phyloP scores from a whole-genome alignment of 2,888 invertebrate genomes.

The Erebia ligea region DNA sequence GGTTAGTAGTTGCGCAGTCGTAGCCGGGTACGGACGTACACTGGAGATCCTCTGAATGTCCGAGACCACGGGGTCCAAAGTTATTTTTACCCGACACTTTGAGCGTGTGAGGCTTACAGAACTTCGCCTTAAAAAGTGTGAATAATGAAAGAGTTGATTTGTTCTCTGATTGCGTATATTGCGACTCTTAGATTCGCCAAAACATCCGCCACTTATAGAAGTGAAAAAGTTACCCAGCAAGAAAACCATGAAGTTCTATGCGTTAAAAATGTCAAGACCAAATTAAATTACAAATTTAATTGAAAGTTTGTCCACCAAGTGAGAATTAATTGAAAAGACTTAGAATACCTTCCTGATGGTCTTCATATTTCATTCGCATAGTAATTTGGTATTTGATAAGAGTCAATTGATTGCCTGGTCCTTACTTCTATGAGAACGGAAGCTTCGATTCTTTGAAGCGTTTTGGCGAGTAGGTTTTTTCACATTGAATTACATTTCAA shows the following conservation, averaged over 20 bases:
- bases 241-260: no score
- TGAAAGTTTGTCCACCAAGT: no score
- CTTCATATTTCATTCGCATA: no score
- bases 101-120: neutral
- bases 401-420: neutral
- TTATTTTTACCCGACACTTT: no score
- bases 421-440: neutral
- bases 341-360: no score
- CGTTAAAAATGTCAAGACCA: no score
- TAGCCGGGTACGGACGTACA: no score
- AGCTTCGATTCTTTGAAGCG: constrained; percentile 14
- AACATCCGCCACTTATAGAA: neutral
- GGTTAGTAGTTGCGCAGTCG: no score
- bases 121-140: constrained; percentile 36
- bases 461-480: constrained; percentile 32
- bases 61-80: no score
- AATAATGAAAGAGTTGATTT: constrained; percentile 4
- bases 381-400: neutral
- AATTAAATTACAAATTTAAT: no score
- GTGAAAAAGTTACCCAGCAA: neutral
- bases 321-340: no score
- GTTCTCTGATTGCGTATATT: neutral
- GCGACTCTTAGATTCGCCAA: constrained; percentile 3
- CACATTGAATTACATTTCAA: constrained; percentile 37
- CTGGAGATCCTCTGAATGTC: no score